phyloP scores from a whole-genome alignment of 2,888 invertebrate genomes.

The Spilosoma lubricipeda region DNA sequence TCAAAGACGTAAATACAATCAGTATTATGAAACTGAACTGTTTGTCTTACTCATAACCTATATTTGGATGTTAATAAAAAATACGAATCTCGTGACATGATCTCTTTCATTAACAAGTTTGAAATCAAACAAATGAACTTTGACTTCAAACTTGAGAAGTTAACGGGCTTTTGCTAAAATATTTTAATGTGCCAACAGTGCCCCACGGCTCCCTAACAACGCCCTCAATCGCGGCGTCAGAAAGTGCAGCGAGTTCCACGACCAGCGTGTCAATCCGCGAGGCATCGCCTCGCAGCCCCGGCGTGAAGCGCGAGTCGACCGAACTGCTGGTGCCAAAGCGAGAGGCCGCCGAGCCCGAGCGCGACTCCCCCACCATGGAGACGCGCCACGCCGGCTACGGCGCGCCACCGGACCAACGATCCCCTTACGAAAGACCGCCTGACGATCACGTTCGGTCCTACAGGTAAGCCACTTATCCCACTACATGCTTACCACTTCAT shows the following conservation, averaged over 20 bases:
- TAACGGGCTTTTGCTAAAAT: not conserved
- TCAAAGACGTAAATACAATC: too few relatives aligned
- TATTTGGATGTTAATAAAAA: too few relatives aligned
- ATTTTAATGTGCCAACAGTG: slow-evolving; percentile 21
- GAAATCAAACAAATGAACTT: not conserved
- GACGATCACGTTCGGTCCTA: slow-evolving; percentile 87
- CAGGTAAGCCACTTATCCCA: slow-evolving; percentile 59
- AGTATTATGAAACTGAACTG: too few relatives aligned
- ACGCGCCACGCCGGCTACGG: slow-evolving; percentile 88
- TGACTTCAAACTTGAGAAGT: not conserved
- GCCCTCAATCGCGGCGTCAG: slow-evolving; percentile 51
- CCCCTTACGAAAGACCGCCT: slow-evolving; percentile 89
- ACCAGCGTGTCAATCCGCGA: slow-evolving; percentile 61
- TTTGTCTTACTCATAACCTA: too few relatives aligned
- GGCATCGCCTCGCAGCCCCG: slow-evolving; percentile 77
- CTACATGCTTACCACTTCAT: not conserved
- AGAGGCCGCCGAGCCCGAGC: slow-evolving; percentile 88
- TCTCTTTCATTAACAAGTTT: not conserved
- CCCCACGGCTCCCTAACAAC: slow-evolving; percentile 54
- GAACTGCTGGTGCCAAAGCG: slow-evolving; percentile 90
- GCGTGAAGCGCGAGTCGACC: slow-evolving; percentile 81
- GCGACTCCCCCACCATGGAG: slow-evolving; percentile 92
- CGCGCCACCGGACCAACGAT: slow-evolving; percentile 89
- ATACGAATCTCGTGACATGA: not conserved
- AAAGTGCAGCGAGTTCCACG: slow-evolving; percentile 48